Conservation (phyloP, 2,797 vertebrate species). For the Cyclopterus lumpus region DNA sequence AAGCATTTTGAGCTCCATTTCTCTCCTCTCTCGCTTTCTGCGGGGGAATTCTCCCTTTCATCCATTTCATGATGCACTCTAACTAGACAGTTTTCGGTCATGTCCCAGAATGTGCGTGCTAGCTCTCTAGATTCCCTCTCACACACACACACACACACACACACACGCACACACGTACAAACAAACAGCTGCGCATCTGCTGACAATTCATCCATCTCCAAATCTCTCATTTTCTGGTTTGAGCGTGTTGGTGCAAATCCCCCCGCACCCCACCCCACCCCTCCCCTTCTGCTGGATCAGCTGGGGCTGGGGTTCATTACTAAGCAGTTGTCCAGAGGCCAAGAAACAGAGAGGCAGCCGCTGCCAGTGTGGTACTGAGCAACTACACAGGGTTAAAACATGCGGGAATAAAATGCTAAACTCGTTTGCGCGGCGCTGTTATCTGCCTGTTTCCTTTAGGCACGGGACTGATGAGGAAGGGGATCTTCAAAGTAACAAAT, state of each 20-base stretch:
- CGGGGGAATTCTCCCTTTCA: slow-evolving; percentile 74
- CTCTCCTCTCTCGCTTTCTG: slow-evolving; percentile 59
- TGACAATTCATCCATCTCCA: slow-evolving; percentile 79
- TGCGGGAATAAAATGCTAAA: slow-evolving; percentile 56
- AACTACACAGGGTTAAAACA: slow-evolving; percentile 58
- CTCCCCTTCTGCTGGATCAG: slow-evolving; percentile 64
- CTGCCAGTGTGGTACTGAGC: slow-evolving; percentile 46
- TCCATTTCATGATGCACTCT: slow-evolving; percentile 74
- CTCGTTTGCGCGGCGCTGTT: slow-evolving; percentile 35
- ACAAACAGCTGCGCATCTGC: slow-evolving; percentile 73
- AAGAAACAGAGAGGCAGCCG: slow-evolving; percentile 41
- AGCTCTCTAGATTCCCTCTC: slow-evolving; percentile 55
- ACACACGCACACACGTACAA: slow-evolving; percentile 34
- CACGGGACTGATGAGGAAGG: slow-evolving; percentile 69
- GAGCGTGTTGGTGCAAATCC: slow-evolving; percentile 55
- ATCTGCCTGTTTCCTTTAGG: slow-evolving; percentile 68
- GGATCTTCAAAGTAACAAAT: slow-evolving; percentile 78
- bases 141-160: slow-evolving; percentile 48
- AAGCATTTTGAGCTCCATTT: slow-evolving; percentile 47
- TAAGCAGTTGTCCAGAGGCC: slow-evolving; percentile 67
- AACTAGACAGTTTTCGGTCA: slow-evolving; percentile 83
- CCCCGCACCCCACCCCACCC: background rate
- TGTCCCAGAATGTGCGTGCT: slow-evolving; percentile 73
- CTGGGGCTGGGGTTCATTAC: slow-evolving; percentile 60
- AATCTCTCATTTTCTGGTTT: slow-evolving; percentile 72